phyloP scores from a whole-genome alignment of 2,113 vertebrate species.

The Herpetotheres cachinnans region DNA sequence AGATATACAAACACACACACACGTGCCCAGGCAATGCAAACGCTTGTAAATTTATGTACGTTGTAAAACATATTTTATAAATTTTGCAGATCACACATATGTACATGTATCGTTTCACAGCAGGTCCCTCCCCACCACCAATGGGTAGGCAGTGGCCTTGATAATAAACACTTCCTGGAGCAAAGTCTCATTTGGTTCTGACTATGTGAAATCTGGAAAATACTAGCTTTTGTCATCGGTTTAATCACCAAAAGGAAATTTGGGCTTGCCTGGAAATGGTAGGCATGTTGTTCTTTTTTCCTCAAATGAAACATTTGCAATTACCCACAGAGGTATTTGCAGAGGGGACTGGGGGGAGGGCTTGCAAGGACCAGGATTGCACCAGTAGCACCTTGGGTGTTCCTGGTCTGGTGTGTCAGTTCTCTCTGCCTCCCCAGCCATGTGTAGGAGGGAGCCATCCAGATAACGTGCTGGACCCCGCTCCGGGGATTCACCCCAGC shows the following conservation, averaged over 20 bases:
- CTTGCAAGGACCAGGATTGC: neutral
- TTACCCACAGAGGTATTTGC: neutral
- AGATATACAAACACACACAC: neutral
- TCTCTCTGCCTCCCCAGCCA: neutral
- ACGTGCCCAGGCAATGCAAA: neutral
- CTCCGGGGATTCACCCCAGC: neutral
- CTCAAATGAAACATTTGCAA: neutral
- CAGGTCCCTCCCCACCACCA: neutral
- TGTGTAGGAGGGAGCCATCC: neutral
- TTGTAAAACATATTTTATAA: neutral
- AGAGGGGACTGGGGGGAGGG: fast-evolving
- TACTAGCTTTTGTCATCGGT: fast-evolving
- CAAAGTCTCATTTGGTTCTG: neutral
- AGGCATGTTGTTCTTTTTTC: neutral
- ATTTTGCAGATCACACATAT: neutral
- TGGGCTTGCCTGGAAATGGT: neutral
- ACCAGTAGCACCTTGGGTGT: neutral
- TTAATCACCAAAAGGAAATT: neutral
- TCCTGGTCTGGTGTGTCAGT: neutral
- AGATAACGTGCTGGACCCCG: neutral
- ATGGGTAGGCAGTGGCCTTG: neutral
- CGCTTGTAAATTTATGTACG: neutral
- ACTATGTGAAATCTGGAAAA: neutral
- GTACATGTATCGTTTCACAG: neutral
- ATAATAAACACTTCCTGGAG: neutral